These are phyloP conservation scores for Drosophila punjabiensis DNA, from an alignment of 1,140 invertebrate species.

Conservation along the genomic window DNA sequence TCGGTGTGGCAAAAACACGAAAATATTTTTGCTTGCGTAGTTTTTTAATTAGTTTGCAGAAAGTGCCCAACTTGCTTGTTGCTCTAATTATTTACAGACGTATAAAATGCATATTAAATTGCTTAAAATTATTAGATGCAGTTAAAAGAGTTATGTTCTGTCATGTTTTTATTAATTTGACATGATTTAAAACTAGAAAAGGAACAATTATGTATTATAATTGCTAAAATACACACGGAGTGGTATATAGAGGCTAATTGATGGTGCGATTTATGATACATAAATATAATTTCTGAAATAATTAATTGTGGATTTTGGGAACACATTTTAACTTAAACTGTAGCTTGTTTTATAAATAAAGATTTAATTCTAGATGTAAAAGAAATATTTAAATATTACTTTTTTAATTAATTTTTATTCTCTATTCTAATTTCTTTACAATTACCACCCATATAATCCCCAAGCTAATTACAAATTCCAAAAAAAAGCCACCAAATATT, in stretches of 20 bases:
- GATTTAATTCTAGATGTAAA: neutral
- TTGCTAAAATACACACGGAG: neutral
- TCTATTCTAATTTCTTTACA: neutral
- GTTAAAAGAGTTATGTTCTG: conserved; percentile 2
- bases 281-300: neutral
- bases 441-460: no score
- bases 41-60: conserved; percentile 74
- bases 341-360: neutral
- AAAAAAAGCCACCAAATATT: neutral
- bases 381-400: neutral
- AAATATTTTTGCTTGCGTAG: conserved; percentile 76
- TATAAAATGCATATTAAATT: conserved; percentile 12
- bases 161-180: conserved; percentile 9
- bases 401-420: no score
- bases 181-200: neutral
- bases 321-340: no score
- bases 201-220: neutral
- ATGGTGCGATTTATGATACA: neutral
- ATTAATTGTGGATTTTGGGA: neutral
- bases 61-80: conserved; percentile 11
- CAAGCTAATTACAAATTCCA: neutral
- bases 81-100: conserved; percentile 22
- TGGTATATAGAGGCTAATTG: neutral
- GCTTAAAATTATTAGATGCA: conserved; percentile 4
- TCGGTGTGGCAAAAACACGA: conserved; percentile 60